Evolutionary conservation across 1,140 invertebrate genomes (phyloP), one percentile per base, ranked within the genome.

Genomic region (Sarcophaga bullata): DNA sequence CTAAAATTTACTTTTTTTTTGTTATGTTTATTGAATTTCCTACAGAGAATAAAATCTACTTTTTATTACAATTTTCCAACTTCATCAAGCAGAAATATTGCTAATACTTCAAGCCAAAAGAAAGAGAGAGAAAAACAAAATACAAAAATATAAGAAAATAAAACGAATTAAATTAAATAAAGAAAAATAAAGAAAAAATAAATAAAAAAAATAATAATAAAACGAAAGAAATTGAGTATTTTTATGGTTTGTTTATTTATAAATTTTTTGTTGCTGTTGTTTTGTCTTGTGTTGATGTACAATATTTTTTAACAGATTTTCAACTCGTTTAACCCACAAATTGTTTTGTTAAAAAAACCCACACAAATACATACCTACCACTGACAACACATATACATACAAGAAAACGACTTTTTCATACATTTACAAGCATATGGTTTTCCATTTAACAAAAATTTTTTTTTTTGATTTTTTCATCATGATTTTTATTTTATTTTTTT

Each of bases 71-170:
- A 58, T 58, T 58, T 58, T 58, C 54, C 54, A 58, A 58, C 54
- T 58, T 58, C 54, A 58, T 58, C 54, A 58, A 58, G 54, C 54
- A 58, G 54, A 58, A 58, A 58, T 58, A 58, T 58, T 58, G 54
- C 54, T 58, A 58, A 58, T 58, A 58, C 13, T 58, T n/a, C 54
- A 13, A 58, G n/a, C 25, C 1, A 37, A 37, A 37, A 37, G 25
- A 37, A 37, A 37, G 25, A 37, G 1, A 37, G 25, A 37, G 4
- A 37, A 37, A 37, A 37, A 37, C 1, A 37, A 1, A 37, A 37
- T 4, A 37, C 1, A 37, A 37, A 37, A 37, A 37, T 37, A 37
- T 37, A 37, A 37, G 25, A 37, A 37, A 37, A 37, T 37, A 37
- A 37, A 37, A 37, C 25, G 4, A 37, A 37, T 37, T 37, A 37